Conservation (phyloP, 2,797 vertebrate genomes). For the Coccyzus lansbergi region DNA sequence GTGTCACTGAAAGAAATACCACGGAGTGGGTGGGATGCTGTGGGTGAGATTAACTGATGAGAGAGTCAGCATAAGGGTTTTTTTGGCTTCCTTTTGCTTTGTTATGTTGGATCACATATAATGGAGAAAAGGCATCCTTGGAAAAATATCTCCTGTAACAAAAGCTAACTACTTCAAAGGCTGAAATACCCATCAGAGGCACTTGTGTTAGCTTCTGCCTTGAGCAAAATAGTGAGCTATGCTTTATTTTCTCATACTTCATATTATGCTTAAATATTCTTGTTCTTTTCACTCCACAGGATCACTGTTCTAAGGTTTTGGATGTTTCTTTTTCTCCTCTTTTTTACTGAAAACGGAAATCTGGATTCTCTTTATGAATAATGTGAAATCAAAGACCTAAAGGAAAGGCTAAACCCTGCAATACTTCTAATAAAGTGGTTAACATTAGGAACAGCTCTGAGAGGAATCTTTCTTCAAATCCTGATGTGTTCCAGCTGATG, state of each 20-base stretch:
- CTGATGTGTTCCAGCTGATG: background rate
- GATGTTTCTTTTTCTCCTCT: background rate
- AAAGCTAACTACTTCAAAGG: conserved; percentile 1
- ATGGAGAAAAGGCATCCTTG: background rate
- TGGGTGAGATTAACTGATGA: background rate
- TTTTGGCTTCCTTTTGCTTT: background rate
- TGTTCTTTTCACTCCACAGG: background rate
- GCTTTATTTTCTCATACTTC: background rate
- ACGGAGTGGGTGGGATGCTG: background rate
- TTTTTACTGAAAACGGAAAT: background rate
- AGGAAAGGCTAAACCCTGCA: background rate
- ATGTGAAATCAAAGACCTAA: background rate
- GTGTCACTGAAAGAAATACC: background rate
- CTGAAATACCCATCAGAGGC: background rate
- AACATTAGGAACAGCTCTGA: background rate
- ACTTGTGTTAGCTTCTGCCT: background rate
- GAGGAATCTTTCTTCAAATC: background rate
- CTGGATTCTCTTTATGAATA: background rate
- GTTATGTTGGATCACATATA: background rate
- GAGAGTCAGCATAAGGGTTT: background rate
- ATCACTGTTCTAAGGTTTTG: background rate
- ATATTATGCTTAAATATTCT: background rate
- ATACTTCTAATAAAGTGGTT: background rate
- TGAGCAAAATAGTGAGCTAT: background rate
- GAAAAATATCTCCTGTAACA: background rate